Percentiles rank a stretch among this genome's conserved stretches.
phyloP scores from a whole-genome alignment of 2,888 invertebrate species.

The Pachydiplax longipennis region DNA sequence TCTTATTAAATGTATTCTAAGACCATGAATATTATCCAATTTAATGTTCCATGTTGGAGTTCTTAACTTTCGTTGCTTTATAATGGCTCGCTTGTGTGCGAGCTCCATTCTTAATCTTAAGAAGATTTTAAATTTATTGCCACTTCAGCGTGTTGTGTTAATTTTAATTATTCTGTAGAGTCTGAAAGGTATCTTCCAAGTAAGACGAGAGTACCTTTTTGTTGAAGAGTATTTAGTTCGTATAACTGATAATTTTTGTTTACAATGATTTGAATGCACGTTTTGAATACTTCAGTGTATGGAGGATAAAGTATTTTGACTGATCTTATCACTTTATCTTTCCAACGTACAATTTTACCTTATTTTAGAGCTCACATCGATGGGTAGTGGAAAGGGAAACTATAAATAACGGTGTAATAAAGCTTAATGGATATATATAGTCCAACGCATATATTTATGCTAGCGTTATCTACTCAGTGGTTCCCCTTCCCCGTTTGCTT shows the following conservation, averaged over 20 bases:
- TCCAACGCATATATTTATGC: conserved; percentile 41
- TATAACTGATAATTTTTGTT: conserved; percentile 16
- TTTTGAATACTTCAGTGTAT: conserved; percentile 14
- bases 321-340: conserved; percentile 40
- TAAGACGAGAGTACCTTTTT: conserved; percentile 35
- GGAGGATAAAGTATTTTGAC: conserved; percentile 42
- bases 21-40: conserved; percentile 26
- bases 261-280: conserved; percentile 37
- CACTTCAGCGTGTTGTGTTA: conserved; percentile 30
- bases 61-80: conserved; percentile 36
- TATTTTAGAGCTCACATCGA: conserved; percentile 39
- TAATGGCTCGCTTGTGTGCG: conserved; percentile 8
- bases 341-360: conserved; percentile 44
- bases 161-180: conserved; percentile 37
- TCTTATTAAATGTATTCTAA: conserved; percentile 26
- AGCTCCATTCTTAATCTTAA: conserved; percentile 26
- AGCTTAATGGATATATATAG: conserved; percentile 31
- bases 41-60: conserved; percentile 40
- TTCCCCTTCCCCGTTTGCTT: conserved; percentile 32
- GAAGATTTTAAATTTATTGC: conserved; percentile 36
- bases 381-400: conserved; percentile 38
- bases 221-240: conserved; percentile 38
- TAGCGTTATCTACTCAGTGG: conserved; percentile 32
- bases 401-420: conserved; percentile 43
- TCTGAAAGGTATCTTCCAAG: conserved; percentile 3